Evolutionary conservation across 1,140 invertebrate genomes (phyloP), one percentile per base, ranked within the genome.

Genomic region (Eulimnadia texana): DNA sequence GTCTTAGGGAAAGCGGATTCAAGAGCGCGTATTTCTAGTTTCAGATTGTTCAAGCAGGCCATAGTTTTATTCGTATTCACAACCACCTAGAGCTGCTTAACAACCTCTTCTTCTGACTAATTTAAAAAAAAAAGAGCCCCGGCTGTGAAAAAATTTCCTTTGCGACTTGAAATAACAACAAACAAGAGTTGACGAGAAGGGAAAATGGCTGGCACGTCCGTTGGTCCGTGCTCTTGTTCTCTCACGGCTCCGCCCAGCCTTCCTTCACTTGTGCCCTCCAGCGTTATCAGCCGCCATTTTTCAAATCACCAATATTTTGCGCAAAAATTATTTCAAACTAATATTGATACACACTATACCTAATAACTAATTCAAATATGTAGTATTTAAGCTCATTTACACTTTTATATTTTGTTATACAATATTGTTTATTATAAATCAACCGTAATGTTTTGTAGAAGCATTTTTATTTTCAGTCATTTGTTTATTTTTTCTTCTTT

Each of bases 11-110:
- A 98, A 70, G 90, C 83, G 73, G 85, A 83, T 79, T 97, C 91
- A 76, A 98, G 80, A 73, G 90, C 88, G 80, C 90, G 88, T 74
- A 98, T 97, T 83, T 98, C 94, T 80, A 93, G 87, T 79, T 96
- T 96, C 69, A 98, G 80, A 68, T 88, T 93, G 76, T 93, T 92
- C 78, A 98, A 80, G 82, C 95, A 98, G 80, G 93, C 94, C 93
- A 96, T 96, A 25, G 22, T 42, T 22, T 6, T 22, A 29, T 22
- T 42, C 27, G 55, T n/a, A n/a, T 42, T 42, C 33, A 42, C 33
- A 42, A 42, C 33, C 33, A 9, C 33, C 33, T 42, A 16, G 33
- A 6, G 33, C 6, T 42, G 33, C 33, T 42, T 6, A 42, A n/a
- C n/a, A n/a, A n/a, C n/a, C n/a, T n/a, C n/a, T n/a, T n/a, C n/a